Percentiles rank a stretch among this genome's conserved stretches.
Evolutionary conservation across 35 echinoderm and acorn worm species (phyloP).

Genomic region (Chiridota heheva): DNA sequence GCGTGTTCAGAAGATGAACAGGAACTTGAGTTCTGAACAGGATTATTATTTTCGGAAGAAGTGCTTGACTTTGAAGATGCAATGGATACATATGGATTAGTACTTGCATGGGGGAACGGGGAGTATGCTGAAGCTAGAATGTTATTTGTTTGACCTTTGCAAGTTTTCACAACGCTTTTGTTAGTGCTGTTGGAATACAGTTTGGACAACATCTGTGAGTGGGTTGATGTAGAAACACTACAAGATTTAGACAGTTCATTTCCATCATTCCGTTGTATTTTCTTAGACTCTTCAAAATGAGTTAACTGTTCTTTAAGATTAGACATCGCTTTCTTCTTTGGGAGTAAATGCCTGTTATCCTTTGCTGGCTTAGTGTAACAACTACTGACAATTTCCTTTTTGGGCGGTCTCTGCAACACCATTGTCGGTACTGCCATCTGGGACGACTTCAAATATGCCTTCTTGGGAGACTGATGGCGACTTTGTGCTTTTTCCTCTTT

Average conservation of each 20-base stretch:
- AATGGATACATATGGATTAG: neutral
- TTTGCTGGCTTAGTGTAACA: neutral
- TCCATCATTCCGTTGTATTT: neutral
- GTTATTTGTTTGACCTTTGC: too few relatives aligned
- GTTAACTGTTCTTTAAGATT: neutral
- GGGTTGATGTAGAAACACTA: too few relatives aligned
- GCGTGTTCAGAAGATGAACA: conserved; percentile 18
- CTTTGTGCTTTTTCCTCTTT: conserved; percentile 14
- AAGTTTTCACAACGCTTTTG: too few relatives aligned
- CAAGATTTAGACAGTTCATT: neutral
- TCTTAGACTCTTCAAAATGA: neutral
- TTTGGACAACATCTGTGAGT: too few relatives aligned
- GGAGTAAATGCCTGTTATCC: neutral
- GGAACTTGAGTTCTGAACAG: neutral
- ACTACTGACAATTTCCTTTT: conserved; percentile 12
- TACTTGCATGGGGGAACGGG: neutral
- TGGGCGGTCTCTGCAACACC: conserved; percentile 13
- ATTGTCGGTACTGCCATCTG: conserved; percentile 16
- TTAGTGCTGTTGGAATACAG: neutral
- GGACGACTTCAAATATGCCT: conserved; percentile 45
- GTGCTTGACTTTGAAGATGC: neutral
- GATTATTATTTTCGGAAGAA: neutral
- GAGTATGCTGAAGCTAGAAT: neutral
- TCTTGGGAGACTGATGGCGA: conserved; percentile 48
- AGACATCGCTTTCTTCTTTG: neutral